Evolutionary conservation across 2,113 vertebrate genomes (phyloP).

Genomic region (Perca flavescens): DNA sequence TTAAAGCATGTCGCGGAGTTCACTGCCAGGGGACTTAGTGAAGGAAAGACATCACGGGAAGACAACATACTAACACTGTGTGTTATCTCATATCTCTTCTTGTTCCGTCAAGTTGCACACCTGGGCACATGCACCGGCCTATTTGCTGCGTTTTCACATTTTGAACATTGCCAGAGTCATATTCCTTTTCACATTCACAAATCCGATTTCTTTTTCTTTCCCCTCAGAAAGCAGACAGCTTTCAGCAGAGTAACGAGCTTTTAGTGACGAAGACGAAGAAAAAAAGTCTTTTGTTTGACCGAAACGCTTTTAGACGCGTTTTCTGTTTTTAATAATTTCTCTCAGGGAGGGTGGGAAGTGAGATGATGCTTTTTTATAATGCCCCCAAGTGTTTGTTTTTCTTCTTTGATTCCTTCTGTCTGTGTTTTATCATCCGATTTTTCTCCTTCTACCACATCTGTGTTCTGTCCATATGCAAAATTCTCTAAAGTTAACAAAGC

Average conservation of each 20-base stretch:
- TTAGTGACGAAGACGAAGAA: not conserved
- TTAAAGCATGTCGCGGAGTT: not conserved
- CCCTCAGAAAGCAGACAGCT: conserved; percentile 3
- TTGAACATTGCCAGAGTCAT: no score
- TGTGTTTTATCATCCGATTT: conserved; percentile 53
- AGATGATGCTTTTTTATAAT: conserved; percentile 48
- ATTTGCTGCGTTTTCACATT: no score
- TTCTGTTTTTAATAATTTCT: conserved; percentile 69
- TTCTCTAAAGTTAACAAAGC: conserved; percentile 48
- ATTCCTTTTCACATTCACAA: not conserved
- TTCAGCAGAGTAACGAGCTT: not conserved
- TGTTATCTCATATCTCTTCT: no score
- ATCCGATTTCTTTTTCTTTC: not conserved
- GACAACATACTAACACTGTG: no score
- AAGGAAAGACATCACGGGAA: no score
- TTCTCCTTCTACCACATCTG: conserved; percentile 55
- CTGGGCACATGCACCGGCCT: no score
- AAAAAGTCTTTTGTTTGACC: conserved; percentile 38
- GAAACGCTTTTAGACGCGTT: conserved; percentile 46
- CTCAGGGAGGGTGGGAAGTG: conserved; percentile 56
- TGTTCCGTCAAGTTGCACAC: no score
- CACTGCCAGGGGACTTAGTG: not conserved
- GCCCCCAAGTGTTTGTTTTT: conserved; percentile 43
- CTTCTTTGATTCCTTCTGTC: conserved; percentile 46
- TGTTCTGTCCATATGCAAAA: conserved; percentile 59